phyloP scores from a whole-genome alignment of 1,140 invertebrate genomes.

The Heliconius hermathena region DNA sequence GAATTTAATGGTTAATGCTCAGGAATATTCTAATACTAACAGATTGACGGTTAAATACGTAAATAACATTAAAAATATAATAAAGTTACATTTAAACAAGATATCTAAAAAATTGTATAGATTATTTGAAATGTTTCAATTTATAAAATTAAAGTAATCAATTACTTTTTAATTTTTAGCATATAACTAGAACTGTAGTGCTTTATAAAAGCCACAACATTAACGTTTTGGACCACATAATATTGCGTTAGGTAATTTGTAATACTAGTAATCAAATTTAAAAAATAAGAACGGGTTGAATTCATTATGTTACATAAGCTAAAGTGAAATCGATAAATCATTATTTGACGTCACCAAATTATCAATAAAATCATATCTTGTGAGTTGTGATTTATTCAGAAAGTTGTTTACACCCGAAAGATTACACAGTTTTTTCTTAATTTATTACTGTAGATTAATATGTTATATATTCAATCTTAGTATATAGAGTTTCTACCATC shows the following conservation, averaged over 20 bases:
- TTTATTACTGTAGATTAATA: background rate
- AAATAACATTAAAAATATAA: too few species aligned
- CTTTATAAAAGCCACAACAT: too few species aligned
- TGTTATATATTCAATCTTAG: background rate
- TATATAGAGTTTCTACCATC: background rate
- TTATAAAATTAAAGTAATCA: too few species aligned
- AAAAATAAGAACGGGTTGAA: background rate
- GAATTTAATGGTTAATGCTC: background rate
- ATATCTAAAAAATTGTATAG: too few species aligned
- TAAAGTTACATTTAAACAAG: too few species aligned
- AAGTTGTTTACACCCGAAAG: background rate
- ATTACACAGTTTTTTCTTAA: background rate
- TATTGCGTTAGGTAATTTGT: background rate
- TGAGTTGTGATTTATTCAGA: background rate
- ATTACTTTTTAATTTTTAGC: too few species aligned
- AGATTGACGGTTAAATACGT: background rate
- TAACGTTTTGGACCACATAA: too few species aligned
- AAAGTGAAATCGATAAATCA: constrained; percentile 5
- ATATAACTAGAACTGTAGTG: too few species aligned
- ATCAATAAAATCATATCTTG: background rate
- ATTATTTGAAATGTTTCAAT: too few species aligned
- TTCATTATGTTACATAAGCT: background rate
- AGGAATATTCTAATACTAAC: background rate
- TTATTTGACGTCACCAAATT: constrained; percentile 4
- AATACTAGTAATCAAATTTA: background rate